Evolutionary conservation across 2,797 vertebrate species (phyloP).

Genomic region (Limosa lapponica): DNA sequence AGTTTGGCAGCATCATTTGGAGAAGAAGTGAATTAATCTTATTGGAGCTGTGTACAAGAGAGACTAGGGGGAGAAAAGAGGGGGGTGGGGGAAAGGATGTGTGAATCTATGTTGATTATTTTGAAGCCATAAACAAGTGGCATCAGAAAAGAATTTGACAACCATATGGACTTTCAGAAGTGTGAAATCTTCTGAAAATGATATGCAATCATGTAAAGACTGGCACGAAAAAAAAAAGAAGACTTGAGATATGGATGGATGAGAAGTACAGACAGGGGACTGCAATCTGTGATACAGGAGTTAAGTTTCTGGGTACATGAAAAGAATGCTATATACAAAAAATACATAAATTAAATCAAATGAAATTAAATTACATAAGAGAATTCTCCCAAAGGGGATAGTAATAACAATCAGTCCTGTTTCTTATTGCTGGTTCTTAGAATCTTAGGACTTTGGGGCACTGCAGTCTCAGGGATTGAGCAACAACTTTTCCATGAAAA

Average conservation of each 20-base stretch:
- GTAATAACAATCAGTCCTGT: background rate
- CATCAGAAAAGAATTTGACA: constrained; percentile 56
- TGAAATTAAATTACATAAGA: background rate
- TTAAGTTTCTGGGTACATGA: background rate
- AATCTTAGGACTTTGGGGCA: background rate
- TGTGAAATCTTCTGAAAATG: constrained; percentile 54
- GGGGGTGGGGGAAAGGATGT: background rate
- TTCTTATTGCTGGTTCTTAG: background rate
- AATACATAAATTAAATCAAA: background rate
- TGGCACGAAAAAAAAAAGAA: background rate
- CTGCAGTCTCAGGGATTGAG: background rate
- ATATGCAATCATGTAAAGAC: background rate
- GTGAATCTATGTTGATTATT: constrained; percentile 56
- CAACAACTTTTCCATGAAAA: background rate
- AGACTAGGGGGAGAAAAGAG: background rate
- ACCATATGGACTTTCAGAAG: constrained; percentile 57
- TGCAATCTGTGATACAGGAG: background rate
- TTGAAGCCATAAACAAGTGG: constrained; percentile 52
- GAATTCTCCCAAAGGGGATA: background rate
- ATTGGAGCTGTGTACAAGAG: background rate
- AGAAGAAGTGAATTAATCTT: constrained; percentile 24
- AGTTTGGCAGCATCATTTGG: constrained; percentile 22
- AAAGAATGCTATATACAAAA: background rate
- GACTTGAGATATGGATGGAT: background rate
- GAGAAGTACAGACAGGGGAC: background rate